Evolutionary conservation across 2,113 vertebrate genomes (phyloP).

Genomic region (Larimichthys crocea): DNA sequence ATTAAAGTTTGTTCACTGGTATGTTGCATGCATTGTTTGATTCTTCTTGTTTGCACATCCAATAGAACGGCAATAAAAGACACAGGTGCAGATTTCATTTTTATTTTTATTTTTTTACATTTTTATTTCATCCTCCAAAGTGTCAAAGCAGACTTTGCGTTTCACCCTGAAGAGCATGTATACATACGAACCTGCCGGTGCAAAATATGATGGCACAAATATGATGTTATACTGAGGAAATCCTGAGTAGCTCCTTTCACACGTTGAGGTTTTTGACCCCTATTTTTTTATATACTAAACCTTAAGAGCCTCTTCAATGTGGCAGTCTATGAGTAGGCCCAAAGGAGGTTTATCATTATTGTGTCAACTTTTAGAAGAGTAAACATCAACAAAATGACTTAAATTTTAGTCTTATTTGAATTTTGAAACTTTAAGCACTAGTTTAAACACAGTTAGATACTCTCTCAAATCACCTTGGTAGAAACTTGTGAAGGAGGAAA

Average conservation of each 20-base stretch:
- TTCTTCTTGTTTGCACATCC: conserved; percentile 1
- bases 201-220: neutral
- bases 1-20: conserved; percentile 8
- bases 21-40: neutral
- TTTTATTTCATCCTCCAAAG: neutral
- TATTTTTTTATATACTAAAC: neutral
- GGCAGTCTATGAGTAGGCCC: neutral
- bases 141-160: neutral
- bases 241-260: neutral
- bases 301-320: neutral
- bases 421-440: neutral
- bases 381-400: neutral
- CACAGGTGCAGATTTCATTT: neutral
- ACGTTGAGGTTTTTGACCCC: neutral
- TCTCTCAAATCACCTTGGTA: neutral
- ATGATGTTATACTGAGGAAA: conserved; percentile 8
- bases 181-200: neutral
- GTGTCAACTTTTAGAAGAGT: neutral
- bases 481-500: neutral
- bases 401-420: neutral
- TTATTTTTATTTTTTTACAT: neutral
- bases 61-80: neutral
- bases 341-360: conserved; percentile 2
- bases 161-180: neutral
- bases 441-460: neutral